Conservation (phyloP, 2,113 vertebrate genomes). For the Dipodomys stephensi region DNA sequence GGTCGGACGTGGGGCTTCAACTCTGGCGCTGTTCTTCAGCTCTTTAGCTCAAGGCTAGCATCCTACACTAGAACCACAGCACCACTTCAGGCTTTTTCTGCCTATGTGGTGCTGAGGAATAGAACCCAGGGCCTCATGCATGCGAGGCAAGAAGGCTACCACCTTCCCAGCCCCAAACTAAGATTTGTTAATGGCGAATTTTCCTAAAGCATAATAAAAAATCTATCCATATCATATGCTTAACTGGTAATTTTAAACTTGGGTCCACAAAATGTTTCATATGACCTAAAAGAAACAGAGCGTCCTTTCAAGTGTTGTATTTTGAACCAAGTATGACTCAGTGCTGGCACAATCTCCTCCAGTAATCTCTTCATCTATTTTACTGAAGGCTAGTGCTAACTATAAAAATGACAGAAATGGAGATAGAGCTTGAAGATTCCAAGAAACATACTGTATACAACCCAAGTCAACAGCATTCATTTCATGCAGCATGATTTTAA, state of each 20-base stretch:
- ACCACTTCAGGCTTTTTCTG: no score
- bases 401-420: background rate
- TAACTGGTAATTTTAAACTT: constrained; percentile 52
- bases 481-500: constrained; percentile 21
- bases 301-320: constrained; percentile 8
- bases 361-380: constrained; percentile 26
- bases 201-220: constrained; percentile 36
- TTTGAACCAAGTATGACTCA: constrained; percentile 14
- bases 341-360: background rate
- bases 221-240: background rate
- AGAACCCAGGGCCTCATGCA: no score
- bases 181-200: background rate
- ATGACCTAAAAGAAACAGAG: constrained; percentile 39
- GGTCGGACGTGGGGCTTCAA: no score
- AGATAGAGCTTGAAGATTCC: background rate
- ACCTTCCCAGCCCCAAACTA: no score
- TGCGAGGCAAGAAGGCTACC: no score
- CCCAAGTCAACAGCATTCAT: background rate
- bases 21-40: no score
- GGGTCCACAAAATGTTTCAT: constrained; percentile 40
- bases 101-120: no score
- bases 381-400: background rate
- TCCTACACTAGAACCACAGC: no score
- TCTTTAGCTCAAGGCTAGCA: no score
- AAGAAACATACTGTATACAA: background rate